phyloP scores from a whole-genome alignment of 2,888 invertebrate species.

The Noctua fimbriata region DNA sequence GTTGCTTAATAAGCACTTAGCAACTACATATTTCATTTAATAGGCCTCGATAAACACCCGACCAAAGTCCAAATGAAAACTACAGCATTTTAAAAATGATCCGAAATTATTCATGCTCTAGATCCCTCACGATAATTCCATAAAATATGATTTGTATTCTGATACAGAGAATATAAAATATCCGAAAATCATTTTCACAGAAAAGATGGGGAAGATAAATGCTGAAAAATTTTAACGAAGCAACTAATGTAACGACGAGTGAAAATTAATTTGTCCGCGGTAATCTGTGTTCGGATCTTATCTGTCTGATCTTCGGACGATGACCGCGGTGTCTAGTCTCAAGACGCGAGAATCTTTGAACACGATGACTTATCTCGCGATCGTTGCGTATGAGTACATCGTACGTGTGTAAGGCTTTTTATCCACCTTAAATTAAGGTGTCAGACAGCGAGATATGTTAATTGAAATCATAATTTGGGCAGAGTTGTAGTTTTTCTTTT shows the following conservation, averaged over 20 bases:
- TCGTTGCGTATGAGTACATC: slow-evolving; percentile 3
- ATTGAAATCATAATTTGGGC: slow-evolving; percentile 49
- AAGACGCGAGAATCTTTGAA: slow-evolving; percentile 41
- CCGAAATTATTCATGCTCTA: slow-evolving; percentile 34
- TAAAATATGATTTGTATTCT: slow-evolving; percentile 38
- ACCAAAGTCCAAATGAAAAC: slow-evolving; percentile 17
- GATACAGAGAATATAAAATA: slow-evolving; percentile 28
- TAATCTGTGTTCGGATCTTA: slow-evolving; percentile 71
- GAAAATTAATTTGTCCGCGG: slow-evolving; percentile 70
- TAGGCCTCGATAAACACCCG: slow-evolving; percentile 8
- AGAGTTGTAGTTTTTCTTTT: slow-evolving; percentile 22
- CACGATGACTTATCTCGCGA: slow-evolving; percentile 55
- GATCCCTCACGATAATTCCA: slow-evolving; percentile 25
- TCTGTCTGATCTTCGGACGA: slow-evolving; percentile 73
- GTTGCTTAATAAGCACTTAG: slow-evolving; percentile 14
- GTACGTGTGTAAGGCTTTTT: slow-evolving; percentile 43
- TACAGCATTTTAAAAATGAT: slow-evolving; percentile 15
- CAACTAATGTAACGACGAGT: slow-evolving; percentile 65
- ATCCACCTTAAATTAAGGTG: slow-evolving; percentile 43
- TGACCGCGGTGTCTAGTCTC: slow-evolving; percentile 65
- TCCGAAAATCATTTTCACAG: slow-evolving; percentile 50
- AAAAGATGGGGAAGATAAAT: slow-evolving; percentile 44
- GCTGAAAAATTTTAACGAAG: slow-evolving; percentile 76
- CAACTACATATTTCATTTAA: slow-evolving; percentile 4
- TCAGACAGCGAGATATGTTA: slow-evolving; percentile 51